Base-by-base conservation (phyloP, 2,113 vertebrate species). In the Psettodes erumei region DNA sequence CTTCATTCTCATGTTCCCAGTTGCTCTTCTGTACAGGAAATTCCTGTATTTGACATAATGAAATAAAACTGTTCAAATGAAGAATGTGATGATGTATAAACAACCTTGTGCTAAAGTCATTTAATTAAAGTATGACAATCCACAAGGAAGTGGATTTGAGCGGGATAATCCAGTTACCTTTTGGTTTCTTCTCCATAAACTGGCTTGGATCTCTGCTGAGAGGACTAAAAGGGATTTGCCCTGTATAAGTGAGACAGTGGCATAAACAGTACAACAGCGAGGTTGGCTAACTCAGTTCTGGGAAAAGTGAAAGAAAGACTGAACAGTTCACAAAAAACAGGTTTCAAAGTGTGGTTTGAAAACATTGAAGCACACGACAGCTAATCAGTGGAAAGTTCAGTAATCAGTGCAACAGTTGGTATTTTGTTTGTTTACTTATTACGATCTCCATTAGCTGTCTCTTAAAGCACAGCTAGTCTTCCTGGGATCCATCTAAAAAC, bases 31-130 rank as follows among this genome's bases (percentile, higher is more conserved):
- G 92, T 93, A 90, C 77, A 92, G 91, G 79, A 91, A 92, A 89
- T 90, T 90, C 86, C 90, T 91, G 91, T 94, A 86, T 92, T 94
- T 93, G 92, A 93, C 77, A 89, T 88, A 88, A 82, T 87, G 87
- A 81, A 94, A 93, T 93, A 93, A 94, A 94, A 91, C 55, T 73
- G 53, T 86, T 83, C 53, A 86, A 91, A 85, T 50, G 78, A 84
- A 61, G 84, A 84, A 90, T 18, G 71, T 70, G 66, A 72, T 42
- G 45, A 60, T 54, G 62, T 76, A 60, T 72, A 33, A 70, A 45
- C 15, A 50, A 33, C 6, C 23, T 53, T 50, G 58, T 63, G n/a
- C 56, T 62, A 8, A 23, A 60, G 42, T 78, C 0, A 27, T 75
- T 79, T 71, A 23, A 65, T 23, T n/a, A 3, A 53, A 45, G n/a